phyloP scores from a whole-genome alignment of 2,113 vertebrate genomes.

The Menura novaehollandiae region DNA sequence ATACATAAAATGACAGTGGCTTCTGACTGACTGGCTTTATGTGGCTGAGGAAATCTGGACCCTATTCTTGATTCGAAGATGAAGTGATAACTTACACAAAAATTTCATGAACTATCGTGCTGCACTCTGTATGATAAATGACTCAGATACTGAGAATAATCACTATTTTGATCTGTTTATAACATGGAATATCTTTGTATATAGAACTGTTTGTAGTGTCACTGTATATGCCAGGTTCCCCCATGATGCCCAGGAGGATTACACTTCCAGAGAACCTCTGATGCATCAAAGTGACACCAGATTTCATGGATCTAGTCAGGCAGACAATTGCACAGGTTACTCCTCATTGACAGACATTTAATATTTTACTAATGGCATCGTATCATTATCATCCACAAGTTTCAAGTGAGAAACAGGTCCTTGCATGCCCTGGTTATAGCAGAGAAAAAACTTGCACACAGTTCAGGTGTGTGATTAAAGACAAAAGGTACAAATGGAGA shows the following conservation, averaged over 20 bases:
- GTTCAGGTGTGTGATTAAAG: neutral
- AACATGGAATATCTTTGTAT: neutral
- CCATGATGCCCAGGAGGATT: neutral
- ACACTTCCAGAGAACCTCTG: neutral
- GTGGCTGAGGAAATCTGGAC: neutral
- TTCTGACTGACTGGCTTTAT: neutral
- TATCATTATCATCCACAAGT: neutral
- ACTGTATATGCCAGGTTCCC: neutral
- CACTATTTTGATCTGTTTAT: neutral
- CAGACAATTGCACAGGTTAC: neutral
- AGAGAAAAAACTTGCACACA: neutral
- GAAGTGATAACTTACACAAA: neutral
- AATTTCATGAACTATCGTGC: neutral
- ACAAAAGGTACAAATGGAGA: neutral
- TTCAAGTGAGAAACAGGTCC: neutral
- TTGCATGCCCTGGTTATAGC: neutral
- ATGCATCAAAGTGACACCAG: neutral
- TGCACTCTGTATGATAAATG: neutral
- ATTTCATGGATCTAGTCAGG: neutral
- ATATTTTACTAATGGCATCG: neutral
- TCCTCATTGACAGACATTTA: neutral
- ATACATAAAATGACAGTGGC: neutral
- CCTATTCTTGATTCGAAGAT: neutral
- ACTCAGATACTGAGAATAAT: neutral
- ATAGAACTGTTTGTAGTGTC: neutral